Evolutionary conservation across 2,888 invertebrate genomes (phyloP), one percentile per base, ranked within the genome.

Genomic region (Stegophylla sp.): DNA sequence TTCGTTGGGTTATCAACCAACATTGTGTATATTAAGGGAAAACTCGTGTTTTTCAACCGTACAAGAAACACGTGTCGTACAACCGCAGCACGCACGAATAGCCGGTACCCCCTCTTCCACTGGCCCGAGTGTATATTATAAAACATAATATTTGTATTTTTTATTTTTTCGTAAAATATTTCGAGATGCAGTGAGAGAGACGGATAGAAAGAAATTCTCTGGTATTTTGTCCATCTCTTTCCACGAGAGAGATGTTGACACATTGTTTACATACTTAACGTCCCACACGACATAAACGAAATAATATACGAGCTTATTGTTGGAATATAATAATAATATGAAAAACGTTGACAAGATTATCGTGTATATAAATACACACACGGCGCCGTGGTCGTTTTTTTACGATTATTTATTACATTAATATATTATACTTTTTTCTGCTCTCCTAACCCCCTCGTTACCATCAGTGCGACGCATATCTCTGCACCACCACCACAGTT

Each of bases 271-370:
- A 79, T 71, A 79, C 69, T 79, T 67, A 59, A 61, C 79, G 79
- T 79, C 79, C 79, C 69, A 71, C 77, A 67, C 79, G 69, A 69
- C 77, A 77, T 51, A 51, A 71, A 79, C 67, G 48, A 69, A 79
- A 69, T 69, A 79, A 79, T 79, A 79, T 79, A 79, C 69, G 79
- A 79, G 79, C 69, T 79, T 69, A 79, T 79, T 79, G 79, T 79
- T 79, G 69, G 48, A 48, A 79, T n/a, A n/a, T n/a, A 71, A 79
- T 79, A 79, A 79, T 79, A 79, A 67, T 67, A 77, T 20, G 34
- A 69, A 56, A 79, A 79, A 69, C 71, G 79, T 79, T 79, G 79
- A 79, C 67, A 79, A 69, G 67, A 69, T 79, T 79, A 79, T 79
- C 71, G 69, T 71, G 61, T 53, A 43, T 23, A 45, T 66, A 23